Conservation (phyloP, 2,113 vertebrate species). For the Calcarius ornatus region DNA sequence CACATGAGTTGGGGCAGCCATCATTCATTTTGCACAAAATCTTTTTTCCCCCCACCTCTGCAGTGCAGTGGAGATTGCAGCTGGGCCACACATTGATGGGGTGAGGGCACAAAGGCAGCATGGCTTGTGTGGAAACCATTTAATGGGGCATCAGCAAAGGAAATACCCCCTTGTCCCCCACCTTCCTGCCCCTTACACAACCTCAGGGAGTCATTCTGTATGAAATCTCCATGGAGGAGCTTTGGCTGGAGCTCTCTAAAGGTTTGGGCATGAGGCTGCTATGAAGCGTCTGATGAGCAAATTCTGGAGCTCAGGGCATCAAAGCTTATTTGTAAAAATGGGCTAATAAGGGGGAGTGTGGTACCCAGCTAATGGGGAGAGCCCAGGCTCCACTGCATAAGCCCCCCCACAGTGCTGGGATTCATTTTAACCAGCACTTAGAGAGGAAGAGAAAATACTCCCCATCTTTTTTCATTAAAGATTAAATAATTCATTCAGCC, state of each 20-base stretch:
- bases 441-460: not conserved
- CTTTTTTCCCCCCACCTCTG: not conserved
- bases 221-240: not conserved
- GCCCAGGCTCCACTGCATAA: not conserved
- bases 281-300: not conserved
- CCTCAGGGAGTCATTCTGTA: not conserved
- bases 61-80: not conserved
- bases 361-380: not conserved
- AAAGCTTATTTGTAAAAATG: not conserved
- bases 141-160: not conserved
- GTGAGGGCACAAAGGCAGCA: not conserved
- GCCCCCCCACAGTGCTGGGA: not conserved
- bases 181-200: not conserved
- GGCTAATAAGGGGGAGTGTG: not conserved
- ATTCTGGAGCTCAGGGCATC: not conserved
- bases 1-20: accelerated
- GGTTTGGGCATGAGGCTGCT: not conserved
- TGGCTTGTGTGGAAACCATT: not conserved
- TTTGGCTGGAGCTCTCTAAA: not conserved
- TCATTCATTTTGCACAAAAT: not conserved
- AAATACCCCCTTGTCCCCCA: not conserved
- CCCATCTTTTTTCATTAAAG: not conserved
- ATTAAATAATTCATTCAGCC: not conserved
- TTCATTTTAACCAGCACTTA: not conserved
- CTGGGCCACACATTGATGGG: not conserved